Evolutionary conservation across 2,113 vertebrate genomes (phyloP).

Genomic region (Petromus typicus): DNA sequence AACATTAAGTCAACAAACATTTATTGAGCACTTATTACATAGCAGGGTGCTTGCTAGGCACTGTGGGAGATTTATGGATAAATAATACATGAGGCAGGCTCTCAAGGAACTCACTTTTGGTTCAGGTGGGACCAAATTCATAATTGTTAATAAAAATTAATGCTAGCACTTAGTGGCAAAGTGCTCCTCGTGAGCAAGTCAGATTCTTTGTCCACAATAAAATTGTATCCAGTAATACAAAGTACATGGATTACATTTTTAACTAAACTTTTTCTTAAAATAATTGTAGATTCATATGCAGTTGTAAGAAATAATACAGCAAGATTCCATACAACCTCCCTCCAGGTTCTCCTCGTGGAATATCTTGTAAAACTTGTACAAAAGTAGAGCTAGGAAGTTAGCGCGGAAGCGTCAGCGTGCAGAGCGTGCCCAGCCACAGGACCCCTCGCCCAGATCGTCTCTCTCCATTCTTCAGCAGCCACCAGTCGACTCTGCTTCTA

Average conservation of each 20-base stretch:
- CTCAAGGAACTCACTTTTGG: conserved; percentile 7
- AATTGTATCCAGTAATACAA: not conserved
- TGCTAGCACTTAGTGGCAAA: conserved; percentile 5
- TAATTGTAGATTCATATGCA: not conserved
- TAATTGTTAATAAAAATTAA: conserved; percentile 53
- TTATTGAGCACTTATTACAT: conserved; percentile 74
- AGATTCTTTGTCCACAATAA: not conserved
- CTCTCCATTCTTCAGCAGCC: not conserved
- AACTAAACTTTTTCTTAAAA: not conserved
- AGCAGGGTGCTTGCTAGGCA: conserved; percentile 69
- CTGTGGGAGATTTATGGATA: conserved; percentile 63
- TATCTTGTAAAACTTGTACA: not conserved
- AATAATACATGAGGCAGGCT: conserved; percentile 63
- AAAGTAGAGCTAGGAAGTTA: not conserved
- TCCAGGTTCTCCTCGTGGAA: not conserved
- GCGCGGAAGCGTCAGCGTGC: no score
- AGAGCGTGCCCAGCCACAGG: no score
- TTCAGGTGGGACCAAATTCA: conserved; percentile 56
- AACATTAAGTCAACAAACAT: conserved; percentile 74
- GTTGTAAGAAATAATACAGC: not conserved
- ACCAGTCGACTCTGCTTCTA: not conserved
- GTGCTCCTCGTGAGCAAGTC: not conserved
- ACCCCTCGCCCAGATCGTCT: no score
- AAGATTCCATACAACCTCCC: not conserved
- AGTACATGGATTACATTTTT: not conserved